Evolutionary conservation across 2,113 vertebrate genomes (phyloP).

Genomic region (Zootoca vivipara): DNA sequence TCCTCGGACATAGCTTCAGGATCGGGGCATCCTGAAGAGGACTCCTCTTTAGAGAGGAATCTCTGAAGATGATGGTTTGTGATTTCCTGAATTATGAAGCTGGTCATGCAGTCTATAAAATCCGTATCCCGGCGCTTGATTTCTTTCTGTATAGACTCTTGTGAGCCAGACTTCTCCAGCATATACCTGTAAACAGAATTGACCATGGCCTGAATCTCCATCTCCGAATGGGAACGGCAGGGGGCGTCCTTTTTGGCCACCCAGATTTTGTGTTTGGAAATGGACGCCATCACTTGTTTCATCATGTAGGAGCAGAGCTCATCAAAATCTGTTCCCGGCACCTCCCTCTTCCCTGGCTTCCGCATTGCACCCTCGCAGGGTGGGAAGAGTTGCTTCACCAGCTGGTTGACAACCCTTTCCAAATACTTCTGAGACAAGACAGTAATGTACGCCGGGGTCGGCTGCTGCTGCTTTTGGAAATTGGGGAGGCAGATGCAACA

Average conservation of each 20-base stretch:
- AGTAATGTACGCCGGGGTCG: conserved; percentile 1
- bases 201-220: conserved; percentile 10
- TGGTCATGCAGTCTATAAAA: conserved; percentile 4
- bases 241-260: conserved; percentile 14
- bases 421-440: conserved; percentile 29
- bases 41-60: background rate
- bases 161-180: conserved; percentile 5
- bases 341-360: background rate
- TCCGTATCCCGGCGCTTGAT: background rate
- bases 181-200: conserved; percentile 10
- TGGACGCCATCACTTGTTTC: conserved; percentile 10
- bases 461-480: background rate
- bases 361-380: background rate
- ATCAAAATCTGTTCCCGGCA: background rate
- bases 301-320: conserved; percentile 22
- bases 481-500: background rate
- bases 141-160: background rate
- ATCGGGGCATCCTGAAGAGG: background rate
- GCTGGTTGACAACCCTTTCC: conserved; percentile 2
- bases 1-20: conserved; percentile 16
- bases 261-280: conserved; percentile 34
- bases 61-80: conserved; percentile 19
- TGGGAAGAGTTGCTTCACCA: background rate
- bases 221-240: conserved; percentile 8
- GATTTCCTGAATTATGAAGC: conserved; percentile 33